Percentiles rank a stretch among this genome's conserved stretches.
Conservation (phyloP, 2,888 invertebrate species). For the Eretmocerus hayati region DNA sequence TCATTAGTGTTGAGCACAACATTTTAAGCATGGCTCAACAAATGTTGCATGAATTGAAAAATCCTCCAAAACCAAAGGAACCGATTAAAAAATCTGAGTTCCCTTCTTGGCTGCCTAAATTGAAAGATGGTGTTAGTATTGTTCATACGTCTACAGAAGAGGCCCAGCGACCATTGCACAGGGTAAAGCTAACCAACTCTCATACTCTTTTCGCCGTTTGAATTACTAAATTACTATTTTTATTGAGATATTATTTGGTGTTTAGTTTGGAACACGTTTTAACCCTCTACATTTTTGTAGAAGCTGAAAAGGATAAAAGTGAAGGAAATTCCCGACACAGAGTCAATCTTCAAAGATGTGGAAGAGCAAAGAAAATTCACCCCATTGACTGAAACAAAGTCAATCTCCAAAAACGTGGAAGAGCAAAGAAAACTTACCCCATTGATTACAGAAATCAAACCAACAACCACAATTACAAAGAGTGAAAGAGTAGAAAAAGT, state of each 20-base stretch:
- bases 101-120: constrained; percentile 48
- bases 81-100: constrained; percentile 26
- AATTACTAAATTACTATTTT: constrained; percentile 5
- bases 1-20: not conserved
- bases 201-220: too few relatives aligned
- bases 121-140: constrained; percentile 40
- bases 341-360: constrained; percentile 20
- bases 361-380: too few relatives aligned
- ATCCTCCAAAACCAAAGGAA: not conserved
- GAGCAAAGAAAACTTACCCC: not conserved
- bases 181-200: too few relatives aligned
- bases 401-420: not conserved
- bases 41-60: constrained; percentile 22
- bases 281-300: constrained; percentile 33
- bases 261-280: too few relatives aligned
- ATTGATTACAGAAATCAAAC: not conserved
- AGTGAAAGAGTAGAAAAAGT: not conserved
- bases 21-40: not conserved
- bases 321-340: constrained; percentile 41
- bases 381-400: not conserved
- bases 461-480: not conserved
- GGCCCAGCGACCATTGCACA: too few relatives aligned
- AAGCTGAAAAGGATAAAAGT: constrained; percentile 53
- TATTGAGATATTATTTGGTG: not conserved
- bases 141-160: constrained; percentile 54